phyloP scores from a whole-genome alignment of 2,113 vertebrate species.

The Proteles cristata region DNA sequence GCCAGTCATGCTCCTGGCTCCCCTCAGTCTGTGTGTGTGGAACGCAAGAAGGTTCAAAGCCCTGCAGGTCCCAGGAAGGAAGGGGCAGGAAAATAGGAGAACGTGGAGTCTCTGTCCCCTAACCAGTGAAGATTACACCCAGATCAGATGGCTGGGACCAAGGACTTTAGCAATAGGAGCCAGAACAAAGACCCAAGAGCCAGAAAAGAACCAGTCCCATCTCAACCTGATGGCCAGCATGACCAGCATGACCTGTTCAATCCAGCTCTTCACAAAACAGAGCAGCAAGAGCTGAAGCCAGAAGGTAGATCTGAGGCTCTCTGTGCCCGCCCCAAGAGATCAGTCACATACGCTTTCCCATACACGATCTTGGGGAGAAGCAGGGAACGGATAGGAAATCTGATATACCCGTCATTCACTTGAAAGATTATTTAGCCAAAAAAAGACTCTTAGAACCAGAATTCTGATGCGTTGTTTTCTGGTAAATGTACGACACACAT shows the following conservation, averaged over 20 bases:
- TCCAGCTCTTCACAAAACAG: background rate
- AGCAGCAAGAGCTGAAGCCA: background rate
- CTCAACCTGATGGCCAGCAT: background rate
- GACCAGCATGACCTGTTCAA: background rate
- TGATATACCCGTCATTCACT: background rate
- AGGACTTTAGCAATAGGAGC: background rate
- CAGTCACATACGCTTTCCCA: background rate
- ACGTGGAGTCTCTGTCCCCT: background rate
- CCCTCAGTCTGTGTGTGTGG: background rate
- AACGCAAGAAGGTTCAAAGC: background rate
- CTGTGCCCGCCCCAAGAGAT: background rate
- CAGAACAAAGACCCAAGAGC: background rate
- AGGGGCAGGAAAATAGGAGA: background rate
- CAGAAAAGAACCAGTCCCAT: background rate
- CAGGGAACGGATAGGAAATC: background rate
- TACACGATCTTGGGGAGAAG: background rate
- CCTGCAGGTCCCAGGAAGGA: too few relatives aligned
- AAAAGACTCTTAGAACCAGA: background rate
- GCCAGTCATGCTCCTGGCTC: background rate
- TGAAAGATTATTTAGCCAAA: background rate
- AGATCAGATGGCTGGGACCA: background rate
- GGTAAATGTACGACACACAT: background rate
- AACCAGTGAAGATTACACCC: background rate
- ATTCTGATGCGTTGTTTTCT: background rate
- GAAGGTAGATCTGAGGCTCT: background rate